These are phyloP conservation scores for Dromococcyx pavoninus DNA, from an alignment of 2,797 vertebrate genomes.

Conservation along the genomic window DNA sequence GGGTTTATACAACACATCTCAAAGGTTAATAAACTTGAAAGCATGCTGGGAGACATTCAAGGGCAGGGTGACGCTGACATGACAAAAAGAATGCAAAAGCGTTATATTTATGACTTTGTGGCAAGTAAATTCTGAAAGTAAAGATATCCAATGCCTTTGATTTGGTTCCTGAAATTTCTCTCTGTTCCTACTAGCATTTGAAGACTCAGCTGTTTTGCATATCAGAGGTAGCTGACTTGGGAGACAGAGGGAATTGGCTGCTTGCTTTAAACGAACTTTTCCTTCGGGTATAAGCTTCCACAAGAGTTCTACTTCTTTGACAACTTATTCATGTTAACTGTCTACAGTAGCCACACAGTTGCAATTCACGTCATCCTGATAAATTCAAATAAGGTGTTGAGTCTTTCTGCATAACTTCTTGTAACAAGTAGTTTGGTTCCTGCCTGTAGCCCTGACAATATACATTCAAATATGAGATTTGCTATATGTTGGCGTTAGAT, in stretches of 20 bases:
- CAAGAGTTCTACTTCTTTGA: not conserved
- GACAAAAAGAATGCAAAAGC: slow-evolving; percentile 28
- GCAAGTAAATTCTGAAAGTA: slow-evolving; percentile 29
- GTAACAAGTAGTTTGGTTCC: not conserved
- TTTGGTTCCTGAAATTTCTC: slow-evolving; percentile 8
- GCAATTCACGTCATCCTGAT: not conserved
- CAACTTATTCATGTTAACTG: not conserved
- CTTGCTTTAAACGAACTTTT: not conserved
- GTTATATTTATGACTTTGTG: slow-evolving; percentile 25
- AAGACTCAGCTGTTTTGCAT: slow-evolving; percentile 36
- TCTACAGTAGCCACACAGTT: not conserved
- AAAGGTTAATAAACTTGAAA: slow-evolving; percentile 43
- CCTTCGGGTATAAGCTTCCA: not conserved
- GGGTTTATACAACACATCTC: not conserved
- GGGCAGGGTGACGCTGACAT: not conserved
- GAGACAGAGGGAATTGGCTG: not conserved
- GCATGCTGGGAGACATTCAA: slow-evolving; percentile 23
- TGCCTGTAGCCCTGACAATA: not conserved
- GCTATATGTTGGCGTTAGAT: not conserved
- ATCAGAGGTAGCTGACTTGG: slow-evolving; percentile 22
- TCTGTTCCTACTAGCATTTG: slow-evolving; percentile 32
- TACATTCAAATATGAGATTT: not conserved
- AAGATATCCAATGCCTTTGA: slow-evolving; percentile 40
- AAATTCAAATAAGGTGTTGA: not conserved
- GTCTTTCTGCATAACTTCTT: not conserved